Conservation (phyloP, 1,140 invertebrate species). For the Aphis gossypii region DNA sequence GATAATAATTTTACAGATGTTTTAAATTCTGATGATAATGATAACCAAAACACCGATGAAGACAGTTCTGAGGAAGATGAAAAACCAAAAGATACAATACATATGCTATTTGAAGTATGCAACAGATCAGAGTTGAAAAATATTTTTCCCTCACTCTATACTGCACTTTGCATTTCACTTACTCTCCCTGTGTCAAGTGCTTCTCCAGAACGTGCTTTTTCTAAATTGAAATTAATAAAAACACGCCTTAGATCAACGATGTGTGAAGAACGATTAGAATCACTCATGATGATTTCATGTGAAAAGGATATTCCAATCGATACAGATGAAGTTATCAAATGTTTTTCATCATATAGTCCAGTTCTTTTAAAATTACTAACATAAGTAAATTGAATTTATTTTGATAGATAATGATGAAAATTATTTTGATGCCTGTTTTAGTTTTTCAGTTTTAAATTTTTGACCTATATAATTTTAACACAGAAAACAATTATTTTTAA, state of each 20-base stretch:
- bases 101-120: not conserved
- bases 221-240: not conserved
- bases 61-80: not conserved
- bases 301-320: not conserved
- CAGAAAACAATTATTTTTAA: too few species aligned
- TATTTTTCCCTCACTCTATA: not conserved
- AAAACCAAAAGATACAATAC: not conserved
- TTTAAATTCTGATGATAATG: not conserved
- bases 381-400: too few species aligned
- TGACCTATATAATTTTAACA: too few species aligned
- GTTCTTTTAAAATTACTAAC: too few species aligned
- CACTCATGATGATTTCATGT: not conserved
- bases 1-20: not conserved
- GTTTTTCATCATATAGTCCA: too few species aligned
- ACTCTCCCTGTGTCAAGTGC: not conserved
- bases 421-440: too few species aligned
- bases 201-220: not conserved
- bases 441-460: too few species aligned
- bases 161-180: not conserved
- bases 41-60: not conserved
- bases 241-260: not conserved
- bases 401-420: too few species aligned
- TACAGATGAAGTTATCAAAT: not conserved
- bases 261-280: not conserved
- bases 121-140: not conserved